Conservation (phyloP, 2,113 vertebrate genomes). For the Suncus etruscus region DNA sequence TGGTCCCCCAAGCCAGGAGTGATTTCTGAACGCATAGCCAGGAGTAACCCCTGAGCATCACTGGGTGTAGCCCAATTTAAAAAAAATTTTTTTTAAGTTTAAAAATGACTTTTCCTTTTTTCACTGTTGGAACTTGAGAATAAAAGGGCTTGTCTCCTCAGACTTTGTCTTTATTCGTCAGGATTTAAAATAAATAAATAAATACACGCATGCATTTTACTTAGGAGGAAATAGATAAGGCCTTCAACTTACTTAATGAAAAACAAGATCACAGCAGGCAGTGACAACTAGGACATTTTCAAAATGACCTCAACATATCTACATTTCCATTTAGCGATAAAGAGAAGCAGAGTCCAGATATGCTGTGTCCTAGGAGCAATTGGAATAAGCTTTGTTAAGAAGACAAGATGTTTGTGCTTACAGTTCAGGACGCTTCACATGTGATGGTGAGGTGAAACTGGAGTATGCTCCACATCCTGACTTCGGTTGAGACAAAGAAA, state of each 20-base stretch:
- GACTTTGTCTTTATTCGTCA: neutral
- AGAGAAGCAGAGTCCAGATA: neutral
- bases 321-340: neutral
- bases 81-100: too few species aligned
- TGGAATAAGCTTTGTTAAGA: neutral
- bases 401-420: neutral
- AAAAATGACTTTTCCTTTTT: neutral
- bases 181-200: neutral
- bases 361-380: accelerated
- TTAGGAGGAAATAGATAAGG: neutral
- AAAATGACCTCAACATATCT: neutral
- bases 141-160: neutral
- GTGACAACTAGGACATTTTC: neutral
- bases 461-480: too few species aligned
- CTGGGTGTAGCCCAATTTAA: too few species aligned
- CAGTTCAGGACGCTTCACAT: too few species aligned
- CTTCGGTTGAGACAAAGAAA: too few species aligned
- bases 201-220: neutral
- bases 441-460: too few species aligned
- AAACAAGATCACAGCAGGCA: neutral
- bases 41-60: too few species aligned
- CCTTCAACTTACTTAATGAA: neutral
- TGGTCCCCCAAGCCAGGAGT: too few species aligned
- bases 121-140: neutral
- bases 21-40: too few species aligned